Evolutionary conservation across 1,140 invertebrate genomes (phyloP).

Genomic region (Zaprionus lachaisei): DNA sequence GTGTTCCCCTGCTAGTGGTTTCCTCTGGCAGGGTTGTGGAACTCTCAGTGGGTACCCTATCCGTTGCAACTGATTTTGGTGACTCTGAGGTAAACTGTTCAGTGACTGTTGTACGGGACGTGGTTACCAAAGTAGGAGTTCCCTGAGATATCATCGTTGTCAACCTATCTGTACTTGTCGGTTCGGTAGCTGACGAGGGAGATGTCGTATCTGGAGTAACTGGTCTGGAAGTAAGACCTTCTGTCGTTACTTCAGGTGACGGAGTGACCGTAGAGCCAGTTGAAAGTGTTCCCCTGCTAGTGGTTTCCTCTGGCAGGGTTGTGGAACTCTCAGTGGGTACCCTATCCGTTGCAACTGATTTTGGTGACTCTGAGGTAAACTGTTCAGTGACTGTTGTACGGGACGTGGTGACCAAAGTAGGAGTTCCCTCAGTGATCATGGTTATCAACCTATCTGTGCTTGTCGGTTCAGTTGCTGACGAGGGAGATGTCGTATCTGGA

Average conservation of each 20-base stretch:
- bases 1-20: too few species aligned
- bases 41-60: too few species aligned
- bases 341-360: neutral
- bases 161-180: neutral
- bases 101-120: too few species aligned
- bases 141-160: neutral
- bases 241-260: too few species aligned
- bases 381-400: neutral
- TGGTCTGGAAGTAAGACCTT: neutral
- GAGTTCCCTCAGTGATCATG: neutral
- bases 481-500: neutral
- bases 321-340: neutral
- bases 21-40: too few species aligned
- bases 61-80: too few species aligned
- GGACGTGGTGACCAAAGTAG: too few species aligned
- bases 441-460: neutral
- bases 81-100: too few species aligned
- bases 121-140: neutral
- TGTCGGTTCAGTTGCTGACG: neutral
- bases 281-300: too few species aligned
- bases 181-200: neutral
- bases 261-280: neutral
- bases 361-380: neutral
- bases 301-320: neutral
- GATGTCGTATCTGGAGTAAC: neutral